phyloP scores from a whole-genome alignment of 2,797 vertebrate species.

The Cyclura pinguis region DNA sequence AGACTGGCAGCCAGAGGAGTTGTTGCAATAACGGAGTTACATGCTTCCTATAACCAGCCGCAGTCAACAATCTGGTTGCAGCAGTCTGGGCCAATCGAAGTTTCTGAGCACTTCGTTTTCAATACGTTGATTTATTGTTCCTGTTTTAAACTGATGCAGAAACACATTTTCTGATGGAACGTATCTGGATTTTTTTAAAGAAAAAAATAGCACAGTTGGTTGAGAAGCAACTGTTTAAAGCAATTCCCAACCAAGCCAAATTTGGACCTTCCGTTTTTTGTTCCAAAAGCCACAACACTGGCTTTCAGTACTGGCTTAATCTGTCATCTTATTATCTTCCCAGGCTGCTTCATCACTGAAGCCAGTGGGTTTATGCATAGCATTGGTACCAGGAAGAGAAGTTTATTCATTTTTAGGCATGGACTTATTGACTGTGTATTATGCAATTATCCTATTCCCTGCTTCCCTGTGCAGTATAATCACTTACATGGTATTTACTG shows the following conservation, averaged over 20 bases:
- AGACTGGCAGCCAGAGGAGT: no score
- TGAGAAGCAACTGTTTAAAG: not conserved
- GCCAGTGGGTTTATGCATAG: constrained; percentile 34
- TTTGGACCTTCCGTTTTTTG: constrained; percentile 37
- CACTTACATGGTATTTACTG: constrained; percentile 56
- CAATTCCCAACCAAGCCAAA: not conserved
- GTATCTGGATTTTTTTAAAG: not conserved
- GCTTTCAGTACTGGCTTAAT: not conserved
- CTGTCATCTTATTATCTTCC: constrained; percentile 31
- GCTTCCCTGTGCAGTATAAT: constrained; percentile 19
- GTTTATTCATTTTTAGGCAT: constrained; percentile 45
- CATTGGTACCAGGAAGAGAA: constrained; percentile 42
- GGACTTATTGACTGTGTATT: constrained; percentile 39
- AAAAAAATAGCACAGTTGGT: not conserved
- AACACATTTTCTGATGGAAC: not conserved
- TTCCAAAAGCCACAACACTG: constrained; percentile 32
- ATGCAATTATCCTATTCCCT: constrained; percentile 40
- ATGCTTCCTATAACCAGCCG: no score
- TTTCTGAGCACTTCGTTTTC: no score
- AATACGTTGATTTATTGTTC: not conserved
- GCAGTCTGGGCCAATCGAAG: no score
- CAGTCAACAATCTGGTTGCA: no score
- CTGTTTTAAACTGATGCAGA: not conserved
- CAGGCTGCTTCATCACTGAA: constrained; percentile 16
- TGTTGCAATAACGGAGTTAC: no score